Evolutionary conservation across 1,140 invertebrate genomes (phyloP).

Genomic region (Bombus breviceps): DNA sequence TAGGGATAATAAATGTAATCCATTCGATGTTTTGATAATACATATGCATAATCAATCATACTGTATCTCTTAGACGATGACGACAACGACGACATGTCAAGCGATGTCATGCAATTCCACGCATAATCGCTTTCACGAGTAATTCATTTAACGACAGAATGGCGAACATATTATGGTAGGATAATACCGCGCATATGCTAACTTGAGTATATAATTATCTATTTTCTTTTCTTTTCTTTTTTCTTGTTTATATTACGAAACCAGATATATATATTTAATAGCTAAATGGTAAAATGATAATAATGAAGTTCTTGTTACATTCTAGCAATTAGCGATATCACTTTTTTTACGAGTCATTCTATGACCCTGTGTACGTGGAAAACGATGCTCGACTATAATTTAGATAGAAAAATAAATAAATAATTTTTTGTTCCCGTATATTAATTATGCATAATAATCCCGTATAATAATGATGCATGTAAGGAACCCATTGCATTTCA

Average conservation of each 20-base stretch:
- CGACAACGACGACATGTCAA: constrained; percentile 49
- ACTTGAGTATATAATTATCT: background rate
- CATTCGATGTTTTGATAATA: constrained; percentile 19
- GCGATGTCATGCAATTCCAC: constrained; percentile 48
- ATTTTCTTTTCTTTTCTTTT: background rate
- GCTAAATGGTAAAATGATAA: background rate
- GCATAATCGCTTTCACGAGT: constrained; percentile 59
- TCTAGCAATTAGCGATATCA: background rate
- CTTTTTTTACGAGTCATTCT: background rate
- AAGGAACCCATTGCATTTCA: background rate
- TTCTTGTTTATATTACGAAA: background rate
- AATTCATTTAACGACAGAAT: constrained; percentile 51
- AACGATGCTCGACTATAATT: background rate
- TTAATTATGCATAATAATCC: background rate
- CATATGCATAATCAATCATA: background rate
- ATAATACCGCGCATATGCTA: constrained; percentile 24
- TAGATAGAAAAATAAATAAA: no score
- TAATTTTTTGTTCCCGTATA: background rate
- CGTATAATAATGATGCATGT: background rate
- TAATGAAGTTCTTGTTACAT: background rate
- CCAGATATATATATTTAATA: background rate
- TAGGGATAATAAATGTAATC: background rate
- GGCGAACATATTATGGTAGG: background rate
- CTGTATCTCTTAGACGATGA: constrained; percentile 28
- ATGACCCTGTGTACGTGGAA: background rate